A percentile compares a stretch with the other conserved stretches of the same genome.
Evolutionary conservation across 1,140 invertebrate genomes (phyloP).

Genomic region (Drosophila ambigua): DNA sequence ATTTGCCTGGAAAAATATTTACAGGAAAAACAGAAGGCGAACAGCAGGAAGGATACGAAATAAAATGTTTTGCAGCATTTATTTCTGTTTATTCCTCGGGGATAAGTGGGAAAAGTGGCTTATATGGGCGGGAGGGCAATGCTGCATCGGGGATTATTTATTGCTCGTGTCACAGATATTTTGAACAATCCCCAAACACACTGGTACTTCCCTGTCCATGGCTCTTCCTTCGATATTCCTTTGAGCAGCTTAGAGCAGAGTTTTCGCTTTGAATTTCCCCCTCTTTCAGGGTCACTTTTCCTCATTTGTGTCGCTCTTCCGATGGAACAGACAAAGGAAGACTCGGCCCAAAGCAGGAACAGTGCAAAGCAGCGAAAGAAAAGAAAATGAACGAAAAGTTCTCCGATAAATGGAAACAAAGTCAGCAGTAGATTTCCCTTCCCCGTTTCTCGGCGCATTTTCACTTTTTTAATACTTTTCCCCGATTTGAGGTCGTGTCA

Average conservation of each 20-base stretch:
- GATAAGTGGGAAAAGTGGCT: background rate
- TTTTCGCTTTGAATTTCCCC: background rate
- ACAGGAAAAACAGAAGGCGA: background rate
- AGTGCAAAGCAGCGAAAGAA: constrained; percentile 21
- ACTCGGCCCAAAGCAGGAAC: background rate
- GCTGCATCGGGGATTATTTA: background rate
- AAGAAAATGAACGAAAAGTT: constrained; percentile 21
- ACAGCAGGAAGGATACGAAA: too few relatives aligned
- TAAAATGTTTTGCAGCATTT: background rate
- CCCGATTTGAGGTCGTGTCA: constrained; percentile 41
- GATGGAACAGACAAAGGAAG: constrained; percentile 2
- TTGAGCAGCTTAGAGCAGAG: constrained; percentile 26
- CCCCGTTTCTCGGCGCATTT: constrained; percentile 7
- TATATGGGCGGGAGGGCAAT: too few relatives aligned
- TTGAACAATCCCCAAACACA: background rate
- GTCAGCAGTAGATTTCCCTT: constrained; percentile 19
- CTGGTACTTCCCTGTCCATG: background rate
- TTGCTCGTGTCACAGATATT: background rate
- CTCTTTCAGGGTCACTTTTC: constrained; percentile 40
- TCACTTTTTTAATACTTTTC: constrained; percentile 26
- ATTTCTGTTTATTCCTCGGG: constrained; percentile 8
- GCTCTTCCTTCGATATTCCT: background rate
- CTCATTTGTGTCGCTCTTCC: constrained; percentile 25
- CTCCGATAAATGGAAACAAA: constrained; percentile 50
- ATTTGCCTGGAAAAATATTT: constrained; percentile 11